Percentiles rank a stretch among this genome's conserved stretches.
Evolutionary conservation across 2,113 vertebrate genomes (phyloP).

Genomic region (Cyanoliseus patagonus): DNA sequence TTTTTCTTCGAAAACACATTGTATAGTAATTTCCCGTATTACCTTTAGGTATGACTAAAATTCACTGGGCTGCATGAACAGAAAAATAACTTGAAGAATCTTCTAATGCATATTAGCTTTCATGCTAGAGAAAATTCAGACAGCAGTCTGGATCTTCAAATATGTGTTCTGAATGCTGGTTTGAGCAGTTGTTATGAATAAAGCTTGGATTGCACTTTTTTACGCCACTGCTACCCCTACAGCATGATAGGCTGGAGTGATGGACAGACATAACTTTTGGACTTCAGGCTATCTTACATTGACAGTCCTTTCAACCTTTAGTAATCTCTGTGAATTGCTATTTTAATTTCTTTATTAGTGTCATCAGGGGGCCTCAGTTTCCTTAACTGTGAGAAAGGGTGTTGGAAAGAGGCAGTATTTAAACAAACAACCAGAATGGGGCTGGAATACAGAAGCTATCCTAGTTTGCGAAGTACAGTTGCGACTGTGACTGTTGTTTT

Average conservation of each 20-base stretch:
- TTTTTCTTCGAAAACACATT: background rate
- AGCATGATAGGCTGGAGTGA: background rate
- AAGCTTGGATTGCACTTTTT: background rate
- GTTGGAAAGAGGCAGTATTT: background rate
- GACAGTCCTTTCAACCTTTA: background rate
- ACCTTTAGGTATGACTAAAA: background rate
- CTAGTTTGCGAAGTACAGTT: background rate
- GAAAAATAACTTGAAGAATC: background rate
- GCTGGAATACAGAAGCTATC: background rate
- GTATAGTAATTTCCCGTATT: background rate
- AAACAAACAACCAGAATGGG: accelerated
- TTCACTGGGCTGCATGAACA: background rate
- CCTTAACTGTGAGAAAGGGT: background rate
- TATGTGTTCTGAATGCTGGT: background rate
- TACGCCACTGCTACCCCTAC: background rate
- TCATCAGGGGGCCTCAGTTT: background rate
- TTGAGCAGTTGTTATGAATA: background rate
- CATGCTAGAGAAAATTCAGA: background rate
- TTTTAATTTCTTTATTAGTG: background rate
- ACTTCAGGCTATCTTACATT: background rate
- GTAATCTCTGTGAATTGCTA: background rate
- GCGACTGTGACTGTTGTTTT: background rate
- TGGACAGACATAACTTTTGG: background rate
- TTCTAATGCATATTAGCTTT: background rate
- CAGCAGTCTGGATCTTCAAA: background rate